These are phyloP conservation scores for Panzeria rudis DNA, from an alignment of 2,888 invertebrate species.

Conservation along the genomic window DNA sequence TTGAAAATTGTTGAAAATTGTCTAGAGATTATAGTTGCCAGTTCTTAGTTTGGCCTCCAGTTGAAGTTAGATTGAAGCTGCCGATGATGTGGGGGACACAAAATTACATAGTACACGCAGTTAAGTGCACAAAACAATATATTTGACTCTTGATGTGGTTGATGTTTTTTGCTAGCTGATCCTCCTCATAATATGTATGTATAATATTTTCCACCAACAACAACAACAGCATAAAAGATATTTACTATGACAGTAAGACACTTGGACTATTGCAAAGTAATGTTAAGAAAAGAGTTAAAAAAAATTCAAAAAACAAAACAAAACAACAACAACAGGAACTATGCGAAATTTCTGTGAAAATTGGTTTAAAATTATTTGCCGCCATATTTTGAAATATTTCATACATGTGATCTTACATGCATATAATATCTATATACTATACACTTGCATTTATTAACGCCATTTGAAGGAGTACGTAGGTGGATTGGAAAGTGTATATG, in stretches of 20 bases:
- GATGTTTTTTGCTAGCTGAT: slow-evolving; percentile 49
- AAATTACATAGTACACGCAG: slow-evolving; percentile 66
- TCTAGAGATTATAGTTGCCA: slow-evolving; percentile 42
- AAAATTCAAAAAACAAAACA: slow-evolving; percentile 48
- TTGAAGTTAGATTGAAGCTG: slow-evolving; percentile 70
- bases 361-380: slow-evolving; percentile 74
- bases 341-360: slow-evolving; percentile 76
- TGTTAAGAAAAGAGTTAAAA: slow-evolving; percentile 35
- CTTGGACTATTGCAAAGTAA: slow-evolving; percentile 30
- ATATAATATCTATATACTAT: background rate
- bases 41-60: slow-evolving; percentile 60
- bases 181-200: slow-evolving; percentile 24
- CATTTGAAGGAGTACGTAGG: background rate
- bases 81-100: slow-evolving; percentile 72
- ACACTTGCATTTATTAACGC: slow-evolving; percentile 45
- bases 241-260: slow-evolving; percentile 69
- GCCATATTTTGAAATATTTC: slow-evolving; percentile 67
- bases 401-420: slow-evolving; percentile 18
- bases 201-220: slow-evolving; percentile 31
- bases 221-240: slow-evolving; percentile 41
- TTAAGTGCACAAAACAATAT: slow-evolving; percentile 47
- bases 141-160: slow-evolving; percentile 40
- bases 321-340: slow-evolving; percentile 70
- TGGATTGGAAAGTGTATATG: slow-evolving; percentile 5
- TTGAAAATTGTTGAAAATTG: slow-evolving; percentile 57